Percentiles rank a stretch among this genome's conserved stretches.
These are phyloP conservation scores for Aldabrachelys gigantea DNA, from an alignment of 2,113 vertebrate species.

Conservation along the genomic window DNA sequence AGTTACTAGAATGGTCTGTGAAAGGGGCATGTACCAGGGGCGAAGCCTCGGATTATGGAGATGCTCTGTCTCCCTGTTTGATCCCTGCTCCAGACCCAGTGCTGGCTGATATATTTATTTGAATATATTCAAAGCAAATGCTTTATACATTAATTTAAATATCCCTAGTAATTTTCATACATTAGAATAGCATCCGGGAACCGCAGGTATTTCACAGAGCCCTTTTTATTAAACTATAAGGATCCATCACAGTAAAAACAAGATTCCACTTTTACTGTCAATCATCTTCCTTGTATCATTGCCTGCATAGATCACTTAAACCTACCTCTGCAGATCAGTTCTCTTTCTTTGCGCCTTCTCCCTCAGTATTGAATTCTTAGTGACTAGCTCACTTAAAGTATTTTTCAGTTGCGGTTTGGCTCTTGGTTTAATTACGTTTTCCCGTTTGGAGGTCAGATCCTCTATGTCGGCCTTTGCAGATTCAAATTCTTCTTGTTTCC, in stretches of 20 bases:
- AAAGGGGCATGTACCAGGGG: not conserved
- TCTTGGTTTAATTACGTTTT: slow-evolving; percentile 68
- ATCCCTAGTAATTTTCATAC: not conserved
- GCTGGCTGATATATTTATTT: rapidly evolving
- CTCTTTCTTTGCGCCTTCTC: slow-evolving; percentile 69
- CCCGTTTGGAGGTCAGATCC: slow-evolving; percentile 67
- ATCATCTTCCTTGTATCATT: not conserved
- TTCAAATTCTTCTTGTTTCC: slow-evolving; percentile 80
- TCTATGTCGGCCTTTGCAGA: slow-evolving; percentile 75
- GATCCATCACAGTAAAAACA: not conserved
- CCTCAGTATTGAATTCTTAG: slow-evolving; percentile 76
- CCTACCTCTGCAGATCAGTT: slow-evolving; percentile 69
- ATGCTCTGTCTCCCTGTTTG: not conserved
- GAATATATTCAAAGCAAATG: not conserved
- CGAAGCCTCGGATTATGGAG: not conserved
- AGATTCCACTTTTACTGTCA: not conserved
- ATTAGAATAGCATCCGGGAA: not conserved
- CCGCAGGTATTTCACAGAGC: not conserved
- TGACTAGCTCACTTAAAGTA: slow-evolving; percentile 77
- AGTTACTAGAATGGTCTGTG: not conserved
- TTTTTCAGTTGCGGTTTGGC: slow-evolving; percentile 73
- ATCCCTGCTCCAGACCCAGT: not conserved
- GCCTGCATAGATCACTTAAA: not conserved
- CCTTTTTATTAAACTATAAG: not conserved
- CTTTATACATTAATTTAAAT: not conserved